Evolutionary conservation across 35 echinoderm and acorn worm genomes (phyloP).

Genomic region (Stichopus chloronotus): DNA sequence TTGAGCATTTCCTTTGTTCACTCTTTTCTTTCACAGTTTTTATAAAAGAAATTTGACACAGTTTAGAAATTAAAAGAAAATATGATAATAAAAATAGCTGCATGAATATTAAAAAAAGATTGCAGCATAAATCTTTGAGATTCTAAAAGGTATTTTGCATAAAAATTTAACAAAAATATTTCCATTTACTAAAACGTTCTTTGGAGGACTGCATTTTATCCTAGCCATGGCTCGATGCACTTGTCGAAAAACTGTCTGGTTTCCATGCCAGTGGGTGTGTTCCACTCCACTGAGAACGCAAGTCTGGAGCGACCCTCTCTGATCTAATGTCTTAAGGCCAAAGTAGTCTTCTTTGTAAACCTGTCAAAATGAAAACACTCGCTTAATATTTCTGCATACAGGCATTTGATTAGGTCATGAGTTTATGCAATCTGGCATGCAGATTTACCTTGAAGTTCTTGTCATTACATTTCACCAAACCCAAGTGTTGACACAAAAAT

Average conservation of each 20-base stretch:
- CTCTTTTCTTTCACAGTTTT: too few species aligned
- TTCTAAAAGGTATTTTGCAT: neutral
- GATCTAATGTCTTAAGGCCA: conserved; percentile 80
- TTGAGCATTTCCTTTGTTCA: too few species aligned
- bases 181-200: too few species aligned
- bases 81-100: too few species aligned
- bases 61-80: too few species aligned
- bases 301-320: conserved; percentile 49
- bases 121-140: neutral
- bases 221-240: conserved; percentile 77
- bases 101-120: too few species aligned
- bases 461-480: too few species aligned
- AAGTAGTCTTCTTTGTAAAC: conserved; percentile 87
- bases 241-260: conserved; percentile 90
- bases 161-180: neutral
- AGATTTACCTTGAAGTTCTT: too few species aligned
- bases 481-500: too few species aligned
- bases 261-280: conserved; percentile 85
- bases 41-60: too few species aligned
- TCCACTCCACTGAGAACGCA: conserved; percentile 69
- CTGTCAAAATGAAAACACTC: conserved; percentile 22
- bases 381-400: neutral
- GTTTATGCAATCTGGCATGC: too few species aligned
- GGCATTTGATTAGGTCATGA: neutral
- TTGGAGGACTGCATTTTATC: neutral